phyloP scores from a whole-genome alignment of 2,888 invertebrate genomes.

The Rhamphomyia laevipes region DNA sequence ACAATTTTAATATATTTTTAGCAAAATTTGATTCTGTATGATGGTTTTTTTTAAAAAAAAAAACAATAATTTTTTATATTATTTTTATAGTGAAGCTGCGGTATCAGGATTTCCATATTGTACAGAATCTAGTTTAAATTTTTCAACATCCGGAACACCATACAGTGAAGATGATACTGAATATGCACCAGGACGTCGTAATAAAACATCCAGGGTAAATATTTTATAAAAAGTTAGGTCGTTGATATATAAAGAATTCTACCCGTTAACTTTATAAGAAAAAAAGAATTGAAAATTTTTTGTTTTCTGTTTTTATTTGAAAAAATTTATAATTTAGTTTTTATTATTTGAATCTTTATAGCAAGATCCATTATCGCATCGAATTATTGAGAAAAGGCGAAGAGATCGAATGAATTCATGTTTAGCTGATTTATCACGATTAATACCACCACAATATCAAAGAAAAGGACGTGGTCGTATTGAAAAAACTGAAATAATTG shows the following conservation, averaged over 20 bases:
- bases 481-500: conserved; percentile 96
- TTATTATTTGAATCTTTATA: conserved; percentile 26
- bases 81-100: conserved; percentile 35
- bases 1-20: no score
- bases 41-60: conserved; percentile 1
- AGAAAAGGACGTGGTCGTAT: conserved; percentile 92
- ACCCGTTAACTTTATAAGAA: no score
- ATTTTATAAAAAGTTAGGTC: conserved; percentile 21
- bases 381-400: conserved; percentile 91
- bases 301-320: conserved; percentile 1
- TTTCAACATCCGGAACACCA: conserved; percentile 47
- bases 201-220: conserved; percentile 56
- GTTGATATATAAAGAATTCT: no score
- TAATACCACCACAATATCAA: conserved; percentile 85
- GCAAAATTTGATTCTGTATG: no score
- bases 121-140: conserved; percentile 46
- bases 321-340: conserved; percentile 8
- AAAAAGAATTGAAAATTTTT: no score
- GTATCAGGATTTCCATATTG: conserved; percentile 40
- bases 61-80: conserved; percentile 6
- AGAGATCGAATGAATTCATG: conserved; percentile 97
- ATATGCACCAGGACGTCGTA: conserved; percentile 57
- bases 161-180: conserved; percentile 63
- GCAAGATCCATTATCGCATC: conserved; percentile 96
- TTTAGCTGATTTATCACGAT: conserved; percentile 80